Evolutionary conservation across 30 jellyfish, hydroid and myxozoan genomes (phyloP).

Genomic region (Hydractinia echinata): DNA sequence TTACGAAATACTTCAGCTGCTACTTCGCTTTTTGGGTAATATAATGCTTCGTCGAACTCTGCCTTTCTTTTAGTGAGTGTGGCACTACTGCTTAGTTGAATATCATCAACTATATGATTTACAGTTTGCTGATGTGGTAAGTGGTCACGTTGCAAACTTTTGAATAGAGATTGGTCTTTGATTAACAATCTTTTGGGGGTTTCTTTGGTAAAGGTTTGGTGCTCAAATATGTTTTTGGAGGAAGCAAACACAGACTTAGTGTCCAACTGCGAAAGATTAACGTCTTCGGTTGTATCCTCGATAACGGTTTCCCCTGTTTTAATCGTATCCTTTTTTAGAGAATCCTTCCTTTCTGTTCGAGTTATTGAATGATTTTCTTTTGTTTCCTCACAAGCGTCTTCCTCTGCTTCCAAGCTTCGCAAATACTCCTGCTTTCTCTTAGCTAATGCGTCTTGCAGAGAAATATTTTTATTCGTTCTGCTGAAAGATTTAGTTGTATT

Average conservation of each 20-base stretch:
- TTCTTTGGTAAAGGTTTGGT: neutral
- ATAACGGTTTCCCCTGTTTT: neutral
- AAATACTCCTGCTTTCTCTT: neutral
- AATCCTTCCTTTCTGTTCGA: neutral
- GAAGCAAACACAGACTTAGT: conserved; percentile 6
- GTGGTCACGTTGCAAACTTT: neutral
- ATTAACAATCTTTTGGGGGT: neutral
- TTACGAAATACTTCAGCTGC: neutral
- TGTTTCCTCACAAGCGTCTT: neutral
- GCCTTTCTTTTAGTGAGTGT: neutral
- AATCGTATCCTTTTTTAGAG: too few species aligned
- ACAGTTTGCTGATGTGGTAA: neutral
- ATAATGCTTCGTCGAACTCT: neutral
- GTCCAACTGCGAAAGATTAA: neutral
- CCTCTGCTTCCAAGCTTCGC: neutral
- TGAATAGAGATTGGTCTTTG: neutral
- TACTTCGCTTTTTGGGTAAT: neutral
- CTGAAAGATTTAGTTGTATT: neutral
- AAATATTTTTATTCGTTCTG: neutral
- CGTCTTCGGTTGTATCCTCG: conserved; percentile 1
- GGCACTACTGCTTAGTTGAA: neutral
- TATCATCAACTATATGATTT: neutral
- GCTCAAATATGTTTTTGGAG: neutral
- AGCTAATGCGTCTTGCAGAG: neutral
- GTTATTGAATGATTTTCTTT: neutral